phyloP scores from a whole-genome alignment of 2,797 vertebrate genomes.

The Scleropages formosus region DNA sequence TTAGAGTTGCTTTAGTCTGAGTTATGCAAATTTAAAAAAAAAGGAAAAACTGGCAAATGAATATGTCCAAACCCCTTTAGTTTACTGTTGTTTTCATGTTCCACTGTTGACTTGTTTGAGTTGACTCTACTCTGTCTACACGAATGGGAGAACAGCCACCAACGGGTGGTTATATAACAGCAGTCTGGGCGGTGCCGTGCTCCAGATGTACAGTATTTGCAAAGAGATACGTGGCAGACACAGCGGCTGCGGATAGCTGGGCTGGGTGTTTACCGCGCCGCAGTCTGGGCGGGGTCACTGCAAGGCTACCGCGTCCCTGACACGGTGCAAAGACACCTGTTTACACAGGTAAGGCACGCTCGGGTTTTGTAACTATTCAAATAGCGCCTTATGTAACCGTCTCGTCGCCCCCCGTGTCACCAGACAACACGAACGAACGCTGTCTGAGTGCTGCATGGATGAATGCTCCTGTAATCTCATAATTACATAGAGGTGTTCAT shows the following conservation, averaged over 20 bases:
- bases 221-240: background rate
- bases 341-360: constrained; percentile 13
- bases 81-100: background rate
- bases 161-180: background rate
- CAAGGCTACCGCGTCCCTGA: background rate
- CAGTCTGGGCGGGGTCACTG: background rate
- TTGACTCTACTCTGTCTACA: background rate
- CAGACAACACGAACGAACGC: constrained; percentile 30
- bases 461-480: constrained; percentile 7
- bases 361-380: constrained; percentile 39
- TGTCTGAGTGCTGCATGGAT: constrained; percentile 8
- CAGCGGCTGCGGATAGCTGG: constrained; percentile 16
- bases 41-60: no score
- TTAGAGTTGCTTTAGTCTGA: no score
- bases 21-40: no score
- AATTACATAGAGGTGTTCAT: background rate
- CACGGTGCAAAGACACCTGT: constrained; percentile 35
- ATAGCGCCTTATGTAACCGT: constrained; percentile 41
- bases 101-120: background rate
- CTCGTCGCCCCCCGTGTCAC: constrained; percentile 21
- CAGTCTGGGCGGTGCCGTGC: no score
- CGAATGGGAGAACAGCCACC: background rate
- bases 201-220: background rate
- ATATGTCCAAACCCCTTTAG: background rate
- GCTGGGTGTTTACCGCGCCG: constrained; percentile 24